These are phyloP conservation scores for Drosophila seguyi DNA, from an alignment of 1,140 invertebrate genomes.

Conservation along the genomic window DNA sequence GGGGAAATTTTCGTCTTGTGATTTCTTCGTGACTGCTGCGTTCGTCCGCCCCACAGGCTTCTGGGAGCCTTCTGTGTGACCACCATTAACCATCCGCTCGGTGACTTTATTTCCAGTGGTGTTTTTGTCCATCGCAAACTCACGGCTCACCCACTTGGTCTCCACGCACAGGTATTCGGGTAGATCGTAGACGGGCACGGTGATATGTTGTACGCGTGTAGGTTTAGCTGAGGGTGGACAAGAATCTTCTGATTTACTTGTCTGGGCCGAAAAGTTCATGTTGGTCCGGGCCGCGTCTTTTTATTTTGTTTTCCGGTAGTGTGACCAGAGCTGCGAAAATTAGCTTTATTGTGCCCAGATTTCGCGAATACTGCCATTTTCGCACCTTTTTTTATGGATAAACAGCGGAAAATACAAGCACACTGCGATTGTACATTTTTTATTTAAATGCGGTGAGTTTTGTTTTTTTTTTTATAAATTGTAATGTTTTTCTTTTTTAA, in stretches of 20 bases:
- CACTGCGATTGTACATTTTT: no score
- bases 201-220: constrained; percentile 9
- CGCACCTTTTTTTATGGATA: no score
- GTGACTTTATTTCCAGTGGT: neutral
- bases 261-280: neutral
- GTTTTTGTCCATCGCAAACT: constrained; percentile 13
- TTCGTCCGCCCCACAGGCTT: neutral
- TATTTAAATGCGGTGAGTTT: no score
- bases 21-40: neutral
- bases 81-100: neutral
- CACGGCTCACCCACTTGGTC: constrained; percentile 23
- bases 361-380: no score
- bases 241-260: no score
- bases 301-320: neutral
- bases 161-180: constrained; percentile 50
- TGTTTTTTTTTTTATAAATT: no score
- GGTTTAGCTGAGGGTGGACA: no score
- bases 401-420: no score
- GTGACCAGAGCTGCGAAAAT: neutral
- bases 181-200: constrained; percentile 38
- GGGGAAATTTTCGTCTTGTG: neutral
- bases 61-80: neutral
- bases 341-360: no score
- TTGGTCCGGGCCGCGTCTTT: neutral
- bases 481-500: no score